Base-by-base conservation (phyloP, 2,113 vertebrate genomes). In the Sorex araneus region DNA sequence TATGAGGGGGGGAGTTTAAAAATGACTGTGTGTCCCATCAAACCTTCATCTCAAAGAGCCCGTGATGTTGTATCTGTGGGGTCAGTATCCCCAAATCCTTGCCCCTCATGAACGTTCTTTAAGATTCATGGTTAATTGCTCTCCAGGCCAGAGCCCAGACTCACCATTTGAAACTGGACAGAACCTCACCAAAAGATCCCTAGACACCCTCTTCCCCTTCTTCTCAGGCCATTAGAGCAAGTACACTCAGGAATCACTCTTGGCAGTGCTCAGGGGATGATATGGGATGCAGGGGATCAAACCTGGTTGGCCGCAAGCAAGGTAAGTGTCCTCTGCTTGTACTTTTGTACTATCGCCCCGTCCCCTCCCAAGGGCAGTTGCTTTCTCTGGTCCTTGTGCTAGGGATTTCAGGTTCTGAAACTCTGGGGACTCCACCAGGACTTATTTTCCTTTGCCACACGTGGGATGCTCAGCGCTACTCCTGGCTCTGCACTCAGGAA, bases 1-100 rank as follows among this genome's bases (percentile, higher is more conserved):
- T 50, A 10, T 6, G 47, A 13, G 47, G 45, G 3, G 43, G 85
- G 50, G 40, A 18, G 16, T 36, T 91, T 76, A 64, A 57, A 40
- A 47, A 45, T 79, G 71, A 70, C 57, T 43, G 1, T 57, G 13
- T 50, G 82, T 67, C 43, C 27, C 69, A 32, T 40, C 19, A 54
- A 69, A 50, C 64, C 57, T 66, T 94, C n/a, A n/a, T 9, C 28
- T 64, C 77, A 50, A n/a, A 92, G 73, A 87, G 4, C 27, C 70
- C 30, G 19, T 1, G 4, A 23, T 28, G 32, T 30, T 66, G 69
- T 43, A 50, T 76, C 40, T 70, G 47, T 75, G 47, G 64, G 18
- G 34, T 32, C 43, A 16, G 25, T 10, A 30, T 27, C 30, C 36
- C 23, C 60, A 34, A 81, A 83, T 50, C 18, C 40, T 13, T 64